Percentiles rank a stretch among this genome's conserved stretches.
These are phyloP conservation scores for Rhopilema esculentum DNA, from an alignment of 30 jellyfish, hydroid and myxozoan species.

Conservation along the genomic window DNA sequence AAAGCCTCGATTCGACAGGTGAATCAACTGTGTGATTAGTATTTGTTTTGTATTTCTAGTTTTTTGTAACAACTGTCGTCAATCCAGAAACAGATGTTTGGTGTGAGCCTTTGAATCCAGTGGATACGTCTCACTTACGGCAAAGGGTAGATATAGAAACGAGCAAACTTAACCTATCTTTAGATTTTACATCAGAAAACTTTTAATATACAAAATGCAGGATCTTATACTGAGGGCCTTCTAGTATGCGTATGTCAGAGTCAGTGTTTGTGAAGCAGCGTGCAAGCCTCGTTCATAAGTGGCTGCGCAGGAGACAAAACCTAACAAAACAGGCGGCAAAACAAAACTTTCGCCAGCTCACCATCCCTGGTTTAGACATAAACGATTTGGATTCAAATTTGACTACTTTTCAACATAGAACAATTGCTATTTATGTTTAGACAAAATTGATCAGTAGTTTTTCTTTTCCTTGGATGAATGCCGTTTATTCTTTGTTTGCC, in stretches of 20 bases:
- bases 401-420: background rate
- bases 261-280: too few species aligned
- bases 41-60: slow-evolving; percentile 14
- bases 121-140: slow-evolving; percentile 67
- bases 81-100: slow-evolving; percentile 67
- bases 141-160: slow-evolving; percentile 60
- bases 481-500: background rate
- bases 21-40: background rate
- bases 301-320: background rate
- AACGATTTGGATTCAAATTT: too few species aligned
- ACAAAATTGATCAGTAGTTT: too few species aligned
- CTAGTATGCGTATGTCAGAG: too few species aligned
- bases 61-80: slow-evolving; percentile 67
- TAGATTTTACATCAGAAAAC: background rate
- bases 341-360: too few species aligned
- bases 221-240: too few species aligned
- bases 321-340: too few species aligned
- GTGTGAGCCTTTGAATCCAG: slow-evolving; percentile 70
- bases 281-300: too few species aligned
- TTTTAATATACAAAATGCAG: too few species aligned
- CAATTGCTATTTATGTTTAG: too few species aligned
- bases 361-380: too few species aligned
- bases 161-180: background rate
- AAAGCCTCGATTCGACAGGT: background rate
- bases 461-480: background rate